These are phyloP conservation scores for Harpagus bidentatus DNA, from an alignment of 2,113 vertebrate species.

Conservation along the genomic window DNA sequence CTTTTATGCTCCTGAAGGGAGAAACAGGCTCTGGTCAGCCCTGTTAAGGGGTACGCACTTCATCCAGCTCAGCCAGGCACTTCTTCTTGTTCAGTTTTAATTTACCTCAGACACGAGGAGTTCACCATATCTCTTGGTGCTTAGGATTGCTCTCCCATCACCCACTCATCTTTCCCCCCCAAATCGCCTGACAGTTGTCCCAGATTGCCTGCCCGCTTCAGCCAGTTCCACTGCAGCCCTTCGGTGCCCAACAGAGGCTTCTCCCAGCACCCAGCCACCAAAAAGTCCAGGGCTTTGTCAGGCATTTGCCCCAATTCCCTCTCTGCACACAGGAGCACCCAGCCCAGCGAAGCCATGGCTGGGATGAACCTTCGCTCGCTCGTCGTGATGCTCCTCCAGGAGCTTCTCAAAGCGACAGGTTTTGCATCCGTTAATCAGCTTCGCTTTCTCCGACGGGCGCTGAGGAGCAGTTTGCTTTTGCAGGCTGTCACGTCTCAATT, in stretches of 20 bases:
- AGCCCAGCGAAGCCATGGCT: rapidly evolving
- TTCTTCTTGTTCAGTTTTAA: not conserved
- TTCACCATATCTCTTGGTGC: not conserved
- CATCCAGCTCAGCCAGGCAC: not conserved
- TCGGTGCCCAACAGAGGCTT: rapidly evolving
- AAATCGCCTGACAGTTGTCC: not conserved
- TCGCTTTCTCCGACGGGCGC: not conserved
- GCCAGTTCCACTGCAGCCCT: not conserved
- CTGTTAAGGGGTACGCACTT: too few species aligned
- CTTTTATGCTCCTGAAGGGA: not conserved
- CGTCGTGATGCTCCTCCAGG: not conserved
- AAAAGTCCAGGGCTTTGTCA: not conserved
- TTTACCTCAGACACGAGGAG: not conserved
- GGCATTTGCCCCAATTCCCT: not conserved
- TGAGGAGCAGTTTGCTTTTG: not conserved
- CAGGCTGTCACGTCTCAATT: constrained; percentile 2
- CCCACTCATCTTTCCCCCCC: not conserved
- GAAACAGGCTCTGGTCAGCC: not conserved
- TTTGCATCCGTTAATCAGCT: not conserved
- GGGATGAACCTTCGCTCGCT: not conserved
- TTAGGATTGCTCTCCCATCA: not conserved
- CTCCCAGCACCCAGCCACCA: not conserved
- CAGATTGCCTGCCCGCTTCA: not conserved
- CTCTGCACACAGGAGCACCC: not conserved
- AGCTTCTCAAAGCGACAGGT: not conserved